Percentiles rank a stretch among this genome's conserved stretches.
phyloP scores from a whole-genome alignment of 1,140 invertebrate genomes.

The Sarcophaga bullata region DNA sequence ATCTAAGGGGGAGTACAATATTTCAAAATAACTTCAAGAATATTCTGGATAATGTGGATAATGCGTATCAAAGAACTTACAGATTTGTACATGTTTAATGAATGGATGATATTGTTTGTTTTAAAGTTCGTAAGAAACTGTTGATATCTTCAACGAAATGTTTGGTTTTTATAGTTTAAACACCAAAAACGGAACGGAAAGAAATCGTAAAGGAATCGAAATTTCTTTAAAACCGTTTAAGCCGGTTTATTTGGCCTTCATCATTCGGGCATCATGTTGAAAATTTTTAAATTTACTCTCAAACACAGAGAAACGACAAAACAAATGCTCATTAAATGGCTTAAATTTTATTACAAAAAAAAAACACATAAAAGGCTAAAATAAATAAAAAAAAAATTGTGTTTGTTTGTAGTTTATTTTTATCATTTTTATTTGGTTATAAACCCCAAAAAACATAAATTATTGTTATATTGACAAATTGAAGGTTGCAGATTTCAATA shows the following conservation, averaged over 20 bases:
- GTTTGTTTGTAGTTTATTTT: too few relatives aligned
- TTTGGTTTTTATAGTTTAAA: neutral
- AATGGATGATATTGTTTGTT: neutral
- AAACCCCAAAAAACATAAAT: neutral
- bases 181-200: too few relatives aligned
- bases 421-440: neutral
- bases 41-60: too few relatives aligned
- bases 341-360: too few relatives aligned
- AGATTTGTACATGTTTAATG: constrained; percentile 64
- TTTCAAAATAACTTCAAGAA: constrained; percentile 21
- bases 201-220: neutral
- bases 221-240: neutral
- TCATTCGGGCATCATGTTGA: too few relatives aligned
- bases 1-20: constrained; percentile 57
- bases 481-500: neutral
- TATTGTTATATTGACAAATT: neutral
- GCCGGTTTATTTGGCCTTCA: constrained; percentile 1
- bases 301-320: too few relatives aligned
- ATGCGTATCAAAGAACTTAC: constrained; percentile 52
- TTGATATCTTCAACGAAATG: neutral
- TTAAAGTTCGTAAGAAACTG: constrained; percentile 14
- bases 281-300: too few relatives aligned
- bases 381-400: too few relatives aligned
- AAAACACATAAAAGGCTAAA: too few relatives aligned
- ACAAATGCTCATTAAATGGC: too few relatives aligned